Evolutionary conservation across 2,113 vertebrate genomes (phyloP), one percentile per base, ranked within the genome.

Genomic region (Harpagus bidentatus): DNA sequence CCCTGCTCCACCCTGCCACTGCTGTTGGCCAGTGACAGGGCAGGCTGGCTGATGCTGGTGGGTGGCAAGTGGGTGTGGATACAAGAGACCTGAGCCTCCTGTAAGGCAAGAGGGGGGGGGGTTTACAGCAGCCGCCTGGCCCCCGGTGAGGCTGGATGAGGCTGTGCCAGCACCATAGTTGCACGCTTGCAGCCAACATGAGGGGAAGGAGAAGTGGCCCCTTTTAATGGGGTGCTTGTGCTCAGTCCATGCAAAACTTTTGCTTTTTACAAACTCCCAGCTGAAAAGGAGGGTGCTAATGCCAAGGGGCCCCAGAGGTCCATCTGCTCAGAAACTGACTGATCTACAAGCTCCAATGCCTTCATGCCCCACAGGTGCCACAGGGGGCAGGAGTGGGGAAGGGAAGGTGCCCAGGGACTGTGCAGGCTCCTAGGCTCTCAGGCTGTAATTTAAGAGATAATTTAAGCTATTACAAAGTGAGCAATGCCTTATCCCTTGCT

Each of bases 81-180:
- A 23, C 8, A 74, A 29, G 62, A 86, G 67, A 72, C 10, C 4
- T 53, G 47, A 86, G 31, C 42, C 23, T 86, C 31, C 34, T 67
- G 0, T 19, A 26, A 43, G 47, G 25, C 0, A 1, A 28, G 20
- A 79, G 17, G 15, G 14, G 11, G 11, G 12, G 11, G 23, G n/a
- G n/a, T n/a, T 56, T 84, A 18, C 23, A 56, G n/a, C 52, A 93
- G 38, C 52, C 3, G 0, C 45, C 9, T 21, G 25, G 14, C 5
- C 25, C 4, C 5, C 2, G 0, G 10, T 48, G 52, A 61, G 26
- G 31, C 31, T 86, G 85, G 23, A 53, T 59, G 42, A 59, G 48
- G 43, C 69, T 90, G 20, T 86, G 63, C 25, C 58, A 59, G 16
- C 58, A 48, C 53, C 31, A 10, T 23, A 34, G 5, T 4, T 1